Conservation (phyloP, 2,113 vertebrate species). For the Ellobius talpinus region DNA sequence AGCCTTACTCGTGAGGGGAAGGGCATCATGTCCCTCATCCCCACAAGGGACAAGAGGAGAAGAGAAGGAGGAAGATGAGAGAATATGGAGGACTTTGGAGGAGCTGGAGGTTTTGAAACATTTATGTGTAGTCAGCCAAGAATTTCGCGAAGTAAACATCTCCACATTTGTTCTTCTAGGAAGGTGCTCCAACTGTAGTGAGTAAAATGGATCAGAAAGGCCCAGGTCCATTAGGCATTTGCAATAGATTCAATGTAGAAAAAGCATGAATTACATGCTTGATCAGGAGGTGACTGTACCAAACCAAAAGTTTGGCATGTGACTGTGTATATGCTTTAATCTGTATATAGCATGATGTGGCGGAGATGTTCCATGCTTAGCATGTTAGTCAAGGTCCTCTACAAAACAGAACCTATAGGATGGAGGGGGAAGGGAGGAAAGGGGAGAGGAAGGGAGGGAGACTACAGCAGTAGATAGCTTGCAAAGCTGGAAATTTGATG, state of each 20-base stretch:
- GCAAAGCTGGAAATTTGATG: neutral
- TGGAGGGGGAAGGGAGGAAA: rapidly evolving
- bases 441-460: neutral
- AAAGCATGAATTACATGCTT: neutral
- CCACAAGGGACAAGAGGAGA: too few species aligned
- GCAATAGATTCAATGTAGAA: neutral
- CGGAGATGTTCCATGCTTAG: neutral
- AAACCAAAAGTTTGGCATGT: neutral
- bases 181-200: neutral
- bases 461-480: neutral
- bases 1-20: neutral
- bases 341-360: neutral
- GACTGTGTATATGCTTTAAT: neutral
- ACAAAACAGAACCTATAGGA: neutral
- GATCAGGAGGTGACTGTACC: neutral
- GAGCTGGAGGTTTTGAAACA: neutral
- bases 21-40: neutral
- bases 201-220: neutral
- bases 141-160: neutral
- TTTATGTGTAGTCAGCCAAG: neutral
- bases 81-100: neutral
- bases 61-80: neutral
- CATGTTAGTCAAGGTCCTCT: neutral
- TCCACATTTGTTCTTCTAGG: neutral
- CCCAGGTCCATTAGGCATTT: neutral